Conservation (phyloP, 2,113 vertebrate species). For the Acrocephalus arundinaceus region DNA sequence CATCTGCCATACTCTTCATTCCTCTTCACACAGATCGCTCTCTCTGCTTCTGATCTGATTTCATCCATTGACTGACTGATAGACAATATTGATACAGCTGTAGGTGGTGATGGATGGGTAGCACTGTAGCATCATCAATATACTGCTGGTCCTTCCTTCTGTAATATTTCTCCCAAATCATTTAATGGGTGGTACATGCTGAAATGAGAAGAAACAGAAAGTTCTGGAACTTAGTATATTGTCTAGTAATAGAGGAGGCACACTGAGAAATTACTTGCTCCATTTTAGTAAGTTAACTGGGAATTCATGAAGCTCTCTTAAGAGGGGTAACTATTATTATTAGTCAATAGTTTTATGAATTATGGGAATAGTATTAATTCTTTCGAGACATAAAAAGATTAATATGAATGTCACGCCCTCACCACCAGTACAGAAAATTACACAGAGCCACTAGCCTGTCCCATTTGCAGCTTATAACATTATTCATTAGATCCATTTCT, state of each 20-base stretch:
- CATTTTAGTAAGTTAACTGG: not conserved
- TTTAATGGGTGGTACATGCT: not conserved
- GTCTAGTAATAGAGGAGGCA: not conserved
- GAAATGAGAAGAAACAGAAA: not conserved
- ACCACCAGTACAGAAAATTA: not conserved
- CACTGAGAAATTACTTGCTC: not conserved
- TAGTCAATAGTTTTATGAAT: not conserved
- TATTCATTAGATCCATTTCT: not conserved
- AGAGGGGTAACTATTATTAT: not conserved
- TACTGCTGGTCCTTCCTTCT: not conserved
- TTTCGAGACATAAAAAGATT: not conserved
- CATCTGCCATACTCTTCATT: not conserved
- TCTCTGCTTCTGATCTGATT: not conserved
- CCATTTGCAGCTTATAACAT: not conserved
- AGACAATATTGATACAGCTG: not conserved
- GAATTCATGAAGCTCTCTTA: not conserved
- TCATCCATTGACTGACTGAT: not conserved
- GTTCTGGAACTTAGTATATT: not conserved
- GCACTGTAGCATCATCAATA: not conserved
- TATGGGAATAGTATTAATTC: not conserved
- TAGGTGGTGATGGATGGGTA: not conserved
- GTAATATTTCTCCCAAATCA: not conserved
- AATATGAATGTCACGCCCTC: not conserved
- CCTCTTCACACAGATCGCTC: accelerated
- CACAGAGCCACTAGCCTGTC: not conserved